phyloP scores from a whole-genome alignment of 2,113 vertebrate species.

The Tichodroma muraria region DNA sequence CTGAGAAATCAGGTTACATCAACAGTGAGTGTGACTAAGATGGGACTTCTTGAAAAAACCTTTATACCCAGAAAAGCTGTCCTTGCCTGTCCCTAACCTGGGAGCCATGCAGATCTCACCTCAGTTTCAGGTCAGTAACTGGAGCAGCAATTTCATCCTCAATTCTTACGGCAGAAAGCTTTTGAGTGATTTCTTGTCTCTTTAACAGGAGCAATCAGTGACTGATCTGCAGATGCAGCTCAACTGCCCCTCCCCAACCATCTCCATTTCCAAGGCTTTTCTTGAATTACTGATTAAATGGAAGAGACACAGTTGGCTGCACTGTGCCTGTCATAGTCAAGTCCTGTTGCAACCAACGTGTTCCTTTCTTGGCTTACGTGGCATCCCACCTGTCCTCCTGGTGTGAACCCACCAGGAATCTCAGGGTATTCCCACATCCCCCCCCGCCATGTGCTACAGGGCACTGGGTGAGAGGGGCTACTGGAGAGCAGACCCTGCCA shows the following conservation, averaged over 20 bases:
- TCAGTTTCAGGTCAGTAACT: neutral
- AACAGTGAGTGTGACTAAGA: neutral
- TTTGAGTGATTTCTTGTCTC: neutral
- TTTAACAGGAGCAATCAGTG: neutral
- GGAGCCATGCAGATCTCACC: neutral
- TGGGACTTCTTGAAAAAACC: neutral
- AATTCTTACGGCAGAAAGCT: neutral
- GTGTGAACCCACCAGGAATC: neutral
- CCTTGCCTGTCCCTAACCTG: rapidly evolving
- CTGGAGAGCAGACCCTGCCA: neutral
- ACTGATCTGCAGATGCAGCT: neutral
- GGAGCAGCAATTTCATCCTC: neutral
- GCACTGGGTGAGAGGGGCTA: neutral
- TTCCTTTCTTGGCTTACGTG: neutral
- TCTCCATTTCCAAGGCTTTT: neutral
- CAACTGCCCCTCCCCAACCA: neutral
- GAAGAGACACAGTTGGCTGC: neutral
- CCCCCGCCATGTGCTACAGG: neutral
- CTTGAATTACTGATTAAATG: neutral
- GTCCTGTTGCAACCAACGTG: neutral
- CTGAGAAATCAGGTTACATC: neutral
- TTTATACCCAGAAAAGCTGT: neutral
- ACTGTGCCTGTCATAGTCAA: rapidly evolving
- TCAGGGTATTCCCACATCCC: no score
- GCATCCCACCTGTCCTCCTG: rapidly evolving